A percentile compares a stretch with the other conserved stretches of the same genome.
These are phyloP conservation scores for Synanthedon tipuliformis DNA, from an alignment of 2,888 invertebrate genomes.

Conservation along the genomic window DNA sequence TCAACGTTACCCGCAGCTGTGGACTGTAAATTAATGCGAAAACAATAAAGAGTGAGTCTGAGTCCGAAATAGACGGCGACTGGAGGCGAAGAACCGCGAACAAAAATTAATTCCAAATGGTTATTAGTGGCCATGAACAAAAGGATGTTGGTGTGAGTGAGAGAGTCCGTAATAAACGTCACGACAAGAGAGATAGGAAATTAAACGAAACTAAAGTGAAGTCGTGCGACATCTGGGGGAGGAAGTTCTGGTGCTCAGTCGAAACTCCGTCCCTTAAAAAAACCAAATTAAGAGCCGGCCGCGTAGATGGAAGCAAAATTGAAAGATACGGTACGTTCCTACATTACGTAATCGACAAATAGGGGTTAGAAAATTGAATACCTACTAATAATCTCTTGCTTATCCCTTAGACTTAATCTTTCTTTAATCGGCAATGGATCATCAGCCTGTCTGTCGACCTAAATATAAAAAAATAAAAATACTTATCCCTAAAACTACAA, in stretches of 20 bases:
- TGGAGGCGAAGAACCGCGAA: conserved; percentile 31
- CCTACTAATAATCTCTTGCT: too few relatives aligned
- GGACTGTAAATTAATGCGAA: conserved; percentile 67
- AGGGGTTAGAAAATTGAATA: neutral
- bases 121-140: conserved; percentile 56
- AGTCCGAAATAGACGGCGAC: conserved; percentile 44
- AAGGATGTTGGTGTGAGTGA: conserved; percentile 43
- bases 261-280: conserved; percentile 36
- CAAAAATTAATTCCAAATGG: conserved; percentile 58
- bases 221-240: conserved; percentile 49
- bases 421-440: too few relatives aligned
- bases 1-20: conserved; percentile 62
- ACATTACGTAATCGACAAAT: too few relatives aligned
- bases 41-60: conserved; percentile 55
- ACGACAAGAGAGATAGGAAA: conserved; percentile 61
- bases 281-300: conserved; percentile 42
- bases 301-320: too few relatives aligned
- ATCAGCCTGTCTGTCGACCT: too few relatives aligned
- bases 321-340: too few relatives aligned
- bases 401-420: too few relatives aligned
- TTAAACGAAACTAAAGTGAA: conserved; percentile 65
- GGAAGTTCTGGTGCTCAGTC: conserved; percentile 32
- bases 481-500: too few relatives aligned
- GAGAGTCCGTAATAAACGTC: conserved; percentile 53
- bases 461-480: too few relatives aligned